Conservation (phyloP, 37 sponge, comb jelly and placozoan genomes). For the Hormiphora californensis region DNA sequence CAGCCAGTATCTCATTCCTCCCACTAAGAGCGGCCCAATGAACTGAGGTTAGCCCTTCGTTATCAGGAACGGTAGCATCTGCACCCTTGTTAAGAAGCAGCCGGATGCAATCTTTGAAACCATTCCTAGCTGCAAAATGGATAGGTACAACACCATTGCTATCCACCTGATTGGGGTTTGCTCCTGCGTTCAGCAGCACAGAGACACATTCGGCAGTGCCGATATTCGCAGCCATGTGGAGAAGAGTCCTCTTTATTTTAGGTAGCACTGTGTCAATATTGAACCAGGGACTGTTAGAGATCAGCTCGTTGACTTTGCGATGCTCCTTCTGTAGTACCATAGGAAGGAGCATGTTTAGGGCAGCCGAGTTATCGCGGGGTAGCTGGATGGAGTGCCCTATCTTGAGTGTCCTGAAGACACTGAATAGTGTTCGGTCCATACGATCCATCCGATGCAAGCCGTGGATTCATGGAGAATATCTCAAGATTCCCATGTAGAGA, state of each 20-base stretch:
- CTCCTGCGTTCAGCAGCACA: conserved; percentile 70
- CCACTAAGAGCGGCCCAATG: conserved; percentile 97
- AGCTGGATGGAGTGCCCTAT: conserved; percentile 53
- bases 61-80: conserved; percentile 49
- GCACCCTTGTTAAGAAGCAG: conserved; percentile 45
- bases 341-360: conserved; percentile 30
- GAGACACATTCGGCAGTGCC: conserved; percentile 73
- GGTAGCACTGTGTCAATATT: conserved; percentile 47
- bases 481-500: too few relatives aligned
- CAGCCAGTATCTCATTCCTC: conserved; percentile 67
- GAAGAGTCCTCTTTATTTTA: conserved; percentile 40
- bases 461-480: too few relatives aligned
- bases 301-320: conserved; percentile 14
- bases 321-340: conserved; percentile 52
- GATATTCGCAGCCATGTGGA: conserved; percentile 60
- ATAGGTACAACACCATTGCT: conserved; percentile 75
- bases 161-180: conserved; percentile 67
- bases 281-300: conserved; percentile 17
- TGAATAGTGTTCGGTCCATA: conserved; percentile 38
- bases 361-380: conserved; percentile 40
- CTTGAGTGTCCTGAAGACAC: conserved; percentile 27
- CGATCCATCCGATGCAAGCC: too few relatives aligned
- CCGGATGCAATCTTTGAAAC: conserved; percentile 58
- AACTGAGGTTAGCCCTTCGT: conserved; percentile 55
- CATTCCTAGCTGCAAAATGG: conserved; percentile 84